Base-by-base conservation (phyloP, 2,888 invertebrate species). In the Hydroisotoma schaefferi region DNA sequence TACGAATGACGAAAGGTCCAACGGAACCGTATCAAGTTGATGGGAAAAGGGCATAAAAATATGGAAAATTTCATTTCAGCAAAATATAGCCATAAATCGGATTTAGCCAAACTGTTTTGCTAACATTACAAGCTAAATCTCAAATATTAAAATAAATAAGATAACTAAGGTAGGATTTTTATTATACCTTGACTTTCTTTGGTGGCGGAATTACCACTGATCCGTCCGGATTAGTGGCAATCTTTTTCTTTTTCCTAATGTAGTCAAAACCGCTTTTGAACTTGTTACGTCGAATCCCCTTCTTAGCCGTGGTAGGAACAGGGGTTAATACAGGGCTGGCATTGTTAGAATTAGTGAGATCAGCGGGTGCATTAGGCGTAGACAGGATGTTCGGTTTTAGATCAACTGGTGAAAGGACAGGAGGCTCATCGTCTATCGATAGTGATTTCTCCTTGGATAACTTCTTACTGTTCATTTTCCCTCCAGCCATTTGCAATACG, bases 181-280 rank as follows among this genome's bases (percentile, higher is more conserved):
- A 15, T 10, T 10, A 33, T 71, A 77, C 77, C 72, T 76, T 71
- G 47, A 65, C 59, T 67, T 65, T 71, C 67, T 69, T 72, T 59
- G 65, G 67, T 53, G 66, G 63, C 37, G 59, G 64, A 56, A 67
- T 60, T 52, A 70, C 65, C 40, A 63, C 53, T 26, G 63, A 57
- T 40, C 67, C 69, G 53, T 70, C 69, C 22, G 68, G 59, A 47
- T 66, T 65, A 23, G 60, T 61, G n/a, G 66, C 53, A 18, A 59
- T 57, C 75, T 89, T 89, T 77, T 92, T 92, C 80, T 90, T 91
- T 75, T 92, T 92, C 33, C 90, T 81, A 63, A 92, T 89, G 70
- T 92, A 92, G 80, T 92, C 92, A 76, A 92, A 92, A 6, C 89
- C 89, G 15, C 88, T 88, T 59, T 76, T 75, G 74, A 87, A 85